These are phyloP conservation scores for Onchidella celtica DNA, from an alignment of 2,888 invertebrate species.

Conservation along the genomic window DNA sequence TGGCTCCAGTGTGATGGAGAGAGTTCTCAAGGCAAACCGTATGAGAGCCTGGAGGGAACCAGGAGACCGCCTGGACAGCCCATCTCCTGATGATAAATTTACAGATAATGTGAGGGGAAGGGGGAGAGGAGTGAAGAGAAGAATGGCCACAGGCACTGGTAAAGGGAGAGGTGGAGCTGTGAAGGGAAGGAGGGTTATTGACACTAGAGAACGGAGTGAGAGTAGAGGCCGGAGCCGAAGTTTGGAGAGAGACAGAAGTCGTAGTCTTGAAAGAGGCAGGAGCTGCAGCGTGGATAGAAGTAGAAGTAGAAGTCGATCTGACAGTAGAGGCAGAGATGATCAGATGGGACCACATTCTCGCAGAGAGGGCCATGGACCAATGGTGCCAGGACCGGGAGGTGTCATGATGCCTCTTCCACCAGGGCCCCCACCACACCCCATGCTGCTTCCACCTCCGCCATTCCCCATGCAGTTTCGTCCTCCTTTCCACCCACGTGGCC, in stretches of 20 bases:
- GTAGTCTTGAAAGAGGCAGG: background rate
- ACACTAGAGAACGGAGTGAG: background rate
- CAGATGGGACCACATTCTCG: background rate
- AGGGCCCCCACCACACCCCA: conserved; percentile 9
- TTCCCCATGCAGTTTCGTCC: conserved; percentile 34
- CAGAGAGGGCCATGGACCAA: conserved; percentile 31
- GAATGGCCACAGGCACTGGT: background rate
- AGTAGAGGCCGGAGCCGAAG: background rate
- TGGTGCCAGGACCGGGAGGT: conserved; percentile 37
- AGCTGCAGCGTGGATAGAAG: background rate
- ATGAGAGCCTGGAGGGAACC: conserved; percentile 54
- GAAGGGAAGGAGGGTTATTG: background rate
- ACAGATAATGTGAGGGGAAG: no score
- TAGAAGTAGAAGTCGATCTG: background rate
- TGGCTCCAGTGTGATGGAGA: conserved; percentile 45
- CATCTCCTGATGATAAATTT: conserved; percentile 25
- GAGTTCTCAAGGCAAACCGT: conserved; percentile 51
- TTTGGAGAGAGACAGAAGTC: background rate
- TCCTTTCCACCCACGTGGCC: conserved; percentile 28
- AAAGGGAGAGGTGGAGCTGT: background rate
- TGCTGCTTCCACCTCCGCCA: conserved; percentile 27
- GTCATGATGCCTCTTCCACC: conserved; percentile 42
- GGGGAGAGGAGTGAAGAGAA: conserved; percentile 17
- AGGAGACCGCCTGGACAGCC: conserved; percentile 37
- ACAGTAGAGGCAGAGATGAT: background rate